Evolutionary conservation across 2,888 invertebrate species (phyloP).

Genomic region (Chymomyza fuscimana): DNA sequence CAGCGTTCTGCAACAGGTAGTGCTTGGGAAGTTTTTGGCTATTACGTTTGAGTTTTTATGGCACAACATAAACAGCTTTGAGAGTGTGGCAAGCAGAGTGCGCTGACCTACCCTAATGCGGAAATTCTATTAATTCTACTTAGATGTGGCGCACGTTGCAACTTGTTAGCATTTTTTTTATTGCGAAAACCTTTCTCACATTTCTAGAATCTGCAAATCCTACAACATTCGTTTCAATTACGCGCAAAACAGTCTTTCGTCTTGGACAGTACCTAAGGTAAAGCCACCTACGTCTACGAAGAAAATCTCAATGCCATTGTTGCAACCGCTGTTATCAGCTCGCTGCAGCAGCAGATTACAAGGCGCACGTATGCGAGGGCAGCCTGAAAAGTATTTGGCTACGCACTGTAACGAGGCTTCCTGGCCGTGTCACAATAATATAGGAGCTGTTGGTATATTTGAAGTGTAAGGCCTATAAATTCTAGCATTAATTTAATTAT

Average conservation of each 20-base stretch:
- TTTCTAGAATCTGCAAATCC: background rate
- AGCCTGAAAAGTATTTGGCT: no score
- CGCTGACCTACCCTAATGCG: background rate
- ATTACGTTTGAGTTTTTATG: slow-evolving; percentile 35
- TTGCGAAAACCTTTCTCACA: background rate
- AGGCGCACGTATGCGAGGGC: background rate
- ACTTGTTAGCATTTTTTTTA: background rate
- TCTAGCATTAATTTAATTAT: no score
- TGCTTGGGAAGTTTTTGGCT: background rate
- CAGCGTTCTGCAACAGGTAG: slow-evolving; percentile 48
- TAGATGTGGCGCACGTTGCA: background rate
- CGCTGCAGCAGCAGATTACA: slow-evolving; percentile 21
- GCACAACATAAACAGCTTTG: slow-evolving; percentile 37
- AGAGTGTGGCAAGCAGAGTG: background rate
- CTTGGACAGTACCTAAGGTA: slow-evolving; percentile 4
- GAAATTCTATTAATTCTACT: background rate
- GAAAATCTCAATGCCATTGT: slow-evolving; percentile 14
- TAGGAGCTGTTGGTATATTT: no score
- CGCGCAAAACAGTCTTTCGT: slow-evolving; percentile 6
- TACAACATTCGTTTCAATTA: slow-evolving; percentile 42
- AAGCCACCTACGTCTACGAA: slow-evolving; percentile 10
- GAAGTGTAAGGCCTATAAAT: no score
- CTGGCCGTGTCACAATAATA: no score
- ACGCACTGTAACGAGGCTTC: no score
- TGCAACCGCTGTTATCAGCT: slow-evolving; percentile 46